phyloP scores from a whole-genome alignment of 2,797 vertebrate species.

The Chaunax sp. region DNA sequence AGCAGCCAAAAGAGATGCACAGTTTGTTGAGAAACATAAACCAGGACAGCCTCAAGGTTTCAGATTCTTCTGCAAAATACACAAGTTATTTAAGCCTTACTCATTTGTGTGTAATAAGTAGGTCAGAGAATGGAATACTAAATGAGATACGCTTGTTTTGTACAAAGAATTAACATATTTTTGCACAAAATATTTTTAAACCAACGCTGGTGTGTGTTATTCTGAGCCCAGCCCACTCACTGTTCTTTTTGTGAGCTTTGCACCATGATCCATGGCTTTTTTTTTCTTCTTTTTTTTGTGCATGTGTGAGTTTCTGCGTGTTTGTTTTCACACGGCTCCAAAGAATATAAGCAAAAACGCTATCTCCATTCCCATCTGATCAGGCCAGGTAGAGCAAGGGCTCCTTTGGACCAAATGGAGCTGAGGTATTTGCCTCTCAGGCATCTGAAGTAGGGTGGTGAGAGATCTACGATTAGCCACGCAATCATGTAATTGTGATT shows the following conservation, averaged over 20 bases:
- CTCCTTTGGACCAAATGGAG: constrained; percentile 67
- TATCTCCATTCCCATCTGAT: constrained; percentile 82
- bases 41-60: constrained; percentile 44
- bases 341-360: constrained; percentile 66
- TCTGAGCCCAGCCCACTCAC: constrained; percentile 51
- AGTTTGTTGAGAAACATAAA: constrained; percentile 43
- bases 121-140: constrained; percentile 55
- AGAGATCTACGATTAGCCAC: constrained; percentile 38
- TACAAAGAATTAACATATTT: constrained; percentile 61
- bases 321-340: constrained; percentile 79
- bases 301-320: constrained; percentile 65
- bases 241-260: constrained; percentile 44
- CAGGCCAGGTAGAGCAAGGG: constrained; percentile 67
- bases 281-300: constrained; percentile 12
- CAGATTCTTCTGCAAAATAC: constrained; percentile 41
- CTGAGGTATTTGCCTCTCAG: constrained; percentile 81
- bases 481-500: constrained; percentile 23
- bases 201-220: constrained; percentile 43
- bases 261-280: constrained; percentile 32
- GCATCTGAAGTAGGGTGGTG: constrained; percentile 60
- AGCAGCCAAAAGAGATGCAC: constrained; percentile 22
- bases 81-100: constrained; percentile 46
- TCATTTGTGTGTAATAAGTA: constrained; percentile 65
- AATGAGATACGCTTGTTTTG: constrained; percentile 48
- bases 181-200: constrained; percentile 61